These are phyloP conservation scores for Linnaemya vulpina DNA, from an alignment of 2,888 invertebrate species.

Conservation along the genomic window DNA sequence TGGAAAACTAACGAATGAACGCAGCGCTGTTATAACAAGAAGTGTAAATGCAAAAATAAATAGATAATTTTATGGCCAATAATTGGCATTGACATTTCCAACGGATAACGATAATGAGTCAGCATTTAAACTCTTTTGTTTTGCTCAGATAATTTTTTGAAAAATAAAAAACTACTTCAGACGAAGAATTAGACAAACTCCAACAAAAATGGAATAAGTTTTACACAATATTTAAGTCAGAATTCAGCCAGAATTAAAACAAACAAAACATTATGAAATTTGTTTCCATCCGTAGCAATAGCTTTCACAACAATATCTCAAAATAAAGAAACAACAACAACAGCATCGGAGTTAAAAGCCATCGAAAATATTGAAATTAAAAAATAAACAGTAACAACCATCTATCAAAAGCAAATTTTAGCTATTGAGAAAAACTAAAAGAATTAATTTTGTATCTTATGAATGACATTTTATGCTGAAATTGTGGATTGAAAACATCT, in stretches of 20 bases:
- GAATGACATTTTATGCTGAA: conserved; percentile 4
- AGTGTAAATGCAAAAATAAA: background rate
- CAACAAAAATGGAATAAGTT: background rate
- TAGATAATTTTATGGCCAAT: conserved; percentile 32
- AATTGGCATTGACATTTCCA: conserved; percentile 62
- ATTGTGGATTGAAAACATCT: conserved; percentile 23
- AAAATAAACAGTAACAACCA: background rate
- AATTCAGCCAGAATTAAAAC: background rate
- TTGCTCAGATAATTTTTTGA: background rate
- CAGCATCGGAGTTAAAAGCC: conserved; percentile 16
- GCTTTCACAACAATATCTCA: background rate
- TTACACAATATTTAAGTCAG: background rate
- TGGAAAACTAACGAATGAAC: background rate
- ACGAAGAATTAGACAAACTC: background rate
- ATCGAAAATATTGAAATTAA: conserved; percentile 20
- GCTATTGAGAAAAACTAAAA: conserved; percentile 36
- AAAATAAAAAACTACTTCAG: background rate
- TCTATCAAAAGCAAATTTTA: conserved; percentile 17
- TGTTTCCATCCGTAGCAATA: background rate
- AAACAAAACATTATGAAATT: conserved; percentile 1
- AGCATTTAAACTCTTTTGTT: conserved; percentile 26
- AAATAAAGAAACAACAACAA: no score
- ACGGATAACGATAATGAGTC: conserved; percentile 49
- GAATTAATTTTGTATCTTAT: conserved; percentile 33
- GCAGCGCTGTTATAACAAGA: background rate